Evolutionary conservation across 2,888 invertebrate species (phyloP).

Genomic region (Diploptera punctata): DNA sequence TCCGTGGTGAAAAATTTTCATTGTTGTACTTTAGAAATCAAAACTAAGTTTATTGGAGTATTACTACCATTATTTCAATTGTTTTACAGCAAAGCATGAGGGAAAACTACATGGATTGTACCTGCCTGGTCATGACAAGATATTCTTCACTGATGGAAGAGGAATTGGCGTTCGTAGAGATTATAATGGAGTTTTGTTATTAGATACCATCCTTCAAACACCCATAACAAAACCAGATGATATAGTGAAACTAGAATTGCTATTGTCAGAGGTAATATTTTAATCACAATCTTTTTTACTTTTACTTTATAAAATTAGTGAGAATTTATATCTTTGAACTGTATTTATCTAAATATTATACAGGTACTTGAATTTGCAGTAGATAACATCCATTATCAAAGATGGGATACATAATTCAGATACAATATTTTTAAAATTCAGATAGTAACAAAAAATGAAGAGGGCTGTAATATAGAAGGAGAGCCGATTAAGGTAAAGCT

Average conservation of each 20-base stretch:
- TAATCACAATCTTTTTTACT: no score
- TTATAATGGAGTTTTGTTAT: slow-evolving; percentile 87
- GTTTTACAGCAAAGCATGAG: slow-evolving; percentile 66
- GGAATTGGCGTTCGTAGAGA: slow-evolving; percentile 86
- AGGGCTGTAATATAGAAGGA: no score
- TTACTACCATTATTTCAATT: no score
- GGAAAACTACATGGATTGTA: slow-evolving; percentile 60
- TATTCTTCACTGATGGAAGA: slow-evolving; percentile 82
- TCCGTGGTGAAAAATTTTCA: neutral
- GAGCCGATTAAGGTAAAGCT: no score
- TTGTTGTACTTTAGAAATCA: neutral
- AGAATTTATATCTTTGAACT: no score
- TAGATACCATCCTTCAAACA: slow-evolving; percentile 89
- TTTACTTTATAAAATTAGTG: no score
- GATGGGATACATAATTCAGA: no score
- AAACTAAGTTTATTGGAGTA: slow-evolving; percentile 13
- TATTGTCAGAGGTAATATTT: slow-evolving; percentile 88
- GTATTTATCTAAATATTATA: no score
- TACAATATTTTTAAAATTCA: no score
- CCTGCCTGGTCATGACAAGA: slow-evolving; percentile 72
- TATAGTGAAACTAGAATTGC: slow-evolving; percentile 81
- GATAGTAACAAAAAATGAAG: no score
- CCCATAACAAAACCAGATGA: slow-evolving; percentile 79
- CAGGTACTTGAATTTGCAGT: no score
- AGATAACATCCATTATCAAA: no score